Evolutionary conservation across 2,113 vertebrate species (phyloP), one percentile per base, ranked within the genome.

Genomic region (Collichthys lucidus): DNA sequence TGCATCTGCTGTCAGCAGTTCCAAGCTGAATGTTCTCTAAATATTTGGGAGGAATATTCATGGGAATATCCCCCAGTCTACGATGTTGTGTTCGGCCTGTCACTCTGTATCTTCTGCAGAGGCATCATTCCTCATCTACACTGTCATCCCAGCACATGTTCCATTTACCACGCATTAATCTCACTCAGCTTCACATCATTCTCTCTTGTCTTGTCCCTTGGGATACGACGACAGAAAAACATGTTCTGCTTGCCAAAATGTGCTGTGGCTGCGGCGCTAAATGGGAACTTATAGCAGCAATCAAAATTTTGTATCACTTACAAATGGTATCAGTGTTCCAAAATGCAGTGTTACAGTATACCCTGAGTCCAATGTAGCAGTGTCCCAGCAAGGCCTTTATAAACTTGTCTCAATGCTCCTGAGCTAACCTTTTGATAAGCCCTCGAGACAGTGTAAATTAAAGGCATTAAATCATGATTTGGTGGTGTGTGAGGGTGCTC

Each of bases 391-490:
- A 86, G 83, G 69, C 84, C 83, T 85, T 91, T 88, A 85, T 88
- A 88, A 86, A 92, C 74, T 82, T 75, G 71, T 86, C 84, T 88
- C 69, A 29, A 52, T 83, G 82, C 86, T 88, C 88, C 88, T 80
- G 74, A 70, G 78, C 83, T 89, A 92, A 94, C 92, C 92, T 92
- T 93, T 93, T 91, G 92, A 93, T 92, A 87, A 90, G 88, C 86
- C 90, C 90, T 86, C 79, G 96, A 96, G 96, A 96, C 95, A 94
- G 95, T 96, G 86, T 94, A 96, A 97, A 97, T 98, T 96, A 98
- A 97, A 97, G 96, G 96, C 96, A 96, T 97, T 98, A 97, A 98
- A 98, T 98, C 97, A 97, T 94, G 96, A 96, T 93, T 94, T 92
- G 88, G 84, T 78, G 84, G 72, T 35, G 90, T 85, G 88, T 80